Conservation (phyloP, 2,113 vertebrate species). For the Hirundichthys speculiger region DNA sequence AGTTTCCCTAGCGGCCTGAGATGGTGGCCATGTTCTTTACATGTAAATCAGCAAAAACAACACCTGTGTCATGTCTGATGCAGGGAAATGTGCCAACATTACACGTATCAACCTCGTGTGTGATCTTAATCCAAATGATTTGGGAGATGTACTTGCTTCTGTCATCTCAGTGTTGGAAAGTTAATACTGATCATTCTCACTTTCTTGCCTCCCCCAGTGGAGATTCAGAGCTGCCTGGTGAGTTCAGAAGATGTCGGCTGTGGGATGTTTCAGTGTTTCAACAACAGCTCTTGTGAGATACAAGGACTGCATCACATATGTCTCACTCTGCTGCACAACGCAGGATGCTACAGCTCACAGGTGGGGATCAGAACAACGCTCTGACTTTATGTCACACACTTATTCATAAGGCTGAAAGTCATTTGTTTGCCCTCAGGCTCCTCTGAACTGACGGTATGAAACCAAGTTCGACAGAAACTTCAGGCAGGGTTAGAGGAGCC, state of each 20-base stretch:
- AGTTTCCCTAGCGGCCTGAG: too few relatives aligned
- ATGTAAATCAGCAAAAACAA: too few relatives aligned
- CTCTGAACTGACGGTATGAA: conserved; percentile 4
- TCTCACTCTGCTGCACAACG: conserved; percentile 94
- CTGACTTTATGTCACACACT: neutral
- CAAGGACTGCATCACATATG: conserved; percentile 93
- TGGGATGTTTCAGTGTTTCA: conserved; percentile 94
- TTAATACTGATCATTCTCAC: neutral
- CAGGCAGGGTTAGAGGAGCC: conserved; percentile 2
- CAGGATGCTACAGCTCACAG: conserved; percentile 95
- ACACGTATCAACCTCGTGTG: neutral
- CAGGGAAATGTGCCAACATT: too few relatives aligned
- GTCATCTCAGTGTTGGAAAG: neutral
- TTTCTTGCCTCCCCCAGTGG: conserved; percentile 74
- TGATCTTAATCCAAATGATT: neutral
- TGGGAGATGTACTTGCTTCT: neutral
- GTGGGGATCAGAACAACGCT: conserved; percentile 65
- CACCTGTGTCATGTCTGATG: too few relatives aligned
- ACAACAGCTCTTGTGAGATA: conserved; percentile 95
- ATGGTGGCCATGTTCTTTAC: too few relatives aligned
- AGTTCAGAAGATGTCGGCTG: conserved; percentile 93
- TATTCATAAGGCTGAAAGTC: neutral
- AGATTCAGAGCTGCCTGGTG: conserved; percentile 93
- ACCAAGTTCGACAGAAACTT: neutral
- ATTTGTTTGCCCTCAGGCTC: neutral